phyloP scores from a whole-genome alignment of 2,888 invertebrate genomes.

The Autographa gamma region DNA sequence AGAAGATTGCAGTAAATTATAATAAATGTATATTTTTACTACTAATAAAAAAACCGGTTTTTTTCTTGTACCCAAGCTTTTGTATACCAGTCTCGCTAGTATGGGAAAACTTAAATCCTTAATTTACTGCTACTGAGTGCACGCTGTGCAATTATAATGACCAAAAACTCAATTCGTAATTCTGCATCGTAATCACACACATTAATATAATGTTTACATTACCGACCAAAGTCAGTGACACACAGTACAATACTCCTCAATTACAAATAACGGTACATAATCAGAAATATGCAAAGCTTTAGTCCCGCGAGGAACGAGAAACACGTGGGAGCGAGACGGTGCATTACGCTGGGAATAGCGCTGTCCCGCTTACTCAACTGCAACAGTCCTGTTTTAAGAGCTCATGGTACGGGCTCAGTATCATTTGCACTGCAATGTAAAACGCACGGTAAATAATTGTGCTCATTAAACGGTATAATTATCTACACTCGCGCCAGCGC shows the following conservation, averaged over 20 bases:
- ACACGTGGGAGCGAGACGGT: neutral
- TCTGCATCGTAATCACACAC: neutral
- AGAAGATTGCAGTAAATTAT: neutral
- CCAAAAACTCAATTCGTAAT: neutral
- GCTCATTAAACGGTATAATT: slow-evolving; percentile 39
- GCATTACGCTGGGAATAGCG: too few species aligned
- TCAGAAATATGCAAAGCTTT: neutral
- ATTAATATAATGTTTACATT: neutral
- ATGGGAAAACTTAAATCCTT: too few species aligned
- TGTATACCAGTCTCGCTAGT: too few species aligned
- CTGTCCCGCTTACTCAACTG: too few species aligned
- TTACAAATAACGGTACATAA: neutral
- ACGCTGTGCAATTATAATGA: neutral
- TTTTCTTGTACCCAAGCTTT: too few species aligned
- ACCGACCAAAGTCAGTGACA: neutral
- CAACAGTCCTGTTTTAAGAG: too few species aligned
- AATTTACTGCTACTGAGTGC: too few species aligned
- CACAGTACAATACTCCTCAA: neutral
- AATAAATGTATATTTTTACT: neutral
- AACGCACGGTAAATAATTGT: slow-evolving; percentile 43
- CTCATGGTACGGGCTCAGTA: neutral
- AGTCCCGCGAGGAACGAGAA: neutral
- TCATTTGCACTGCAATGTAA: slow-evolving; percentile 32
- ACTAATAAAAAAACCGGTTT: too few species aligned
- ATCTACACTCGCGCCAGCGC: slow-evolving; percentile 35